Percentiles rank a stretch among this genome's conserved stretches.
Conservation (phyloP, 2,113 vertebrate species). For the Xenotilapia caudafasciata region DNA sequence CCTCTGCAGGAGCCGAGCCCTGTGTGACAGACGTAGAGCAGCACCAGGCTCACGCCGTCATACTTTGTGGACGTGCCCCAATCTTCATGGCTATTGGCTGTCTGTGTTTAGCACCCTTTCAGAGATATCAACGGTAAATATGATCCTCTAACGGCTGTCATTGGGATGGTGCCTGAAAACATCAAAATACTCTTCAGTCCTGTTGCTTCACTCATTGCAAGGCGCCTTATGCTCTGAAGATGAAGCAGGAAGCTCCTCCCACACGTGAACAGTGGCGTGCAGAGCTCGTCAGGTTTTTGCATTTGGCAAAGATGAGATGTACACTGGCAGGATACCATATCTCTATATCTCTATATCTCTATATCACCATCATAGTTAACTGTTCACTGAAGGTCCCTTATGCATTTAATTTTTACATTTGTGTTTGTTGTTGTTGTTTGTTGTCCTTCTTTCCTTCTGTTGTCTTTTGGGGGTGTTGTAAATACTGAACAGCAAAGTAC, state of each 20-base stretch:
- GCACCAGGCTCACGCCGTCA: not conserved
- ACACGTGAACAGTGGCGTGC: not conserved
- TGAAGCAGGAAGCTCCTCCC: not conserved
- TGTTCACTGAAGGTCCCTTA: fast-evolving
- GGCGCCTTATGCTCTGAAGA: not conserved
- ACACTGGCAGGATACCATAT: fast-evolving
- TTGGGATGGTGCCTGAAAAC: not conserved
- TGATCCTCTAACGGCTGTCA: not conserved
- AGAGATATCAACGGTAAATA: not conserved
- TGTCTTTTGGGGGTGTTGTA: not conserved
- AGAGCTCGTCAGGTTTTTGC: not conserved
- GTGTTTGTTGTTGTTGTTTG: not conserved
- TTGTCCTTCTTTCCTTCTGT: not conserved
- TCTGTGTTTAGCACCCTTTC: not conserved
- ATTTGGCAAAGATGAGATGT: not conserved
- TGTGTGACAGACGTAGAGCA: not conserved
- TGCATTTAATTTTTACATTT: fast-evolving
- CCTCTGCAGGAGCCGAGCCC: not conserved
- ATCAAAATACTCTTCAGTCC: not conserved
- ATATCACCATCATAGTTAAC: not conserved
- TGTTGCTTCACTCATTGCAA: not conserved
- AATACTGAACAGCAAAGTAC: not conserved
- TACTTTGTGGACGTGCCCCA: not conserved
- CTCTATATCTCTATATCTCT: not conserved
- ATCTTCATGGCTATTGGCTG: not conserved